Evolutionary conservation across 35 echinoderm and acorn worm genomes (phyloP), one percentile per base, ranked within the genome.

Genomic region (Apostichopus japonicus): DNA sequence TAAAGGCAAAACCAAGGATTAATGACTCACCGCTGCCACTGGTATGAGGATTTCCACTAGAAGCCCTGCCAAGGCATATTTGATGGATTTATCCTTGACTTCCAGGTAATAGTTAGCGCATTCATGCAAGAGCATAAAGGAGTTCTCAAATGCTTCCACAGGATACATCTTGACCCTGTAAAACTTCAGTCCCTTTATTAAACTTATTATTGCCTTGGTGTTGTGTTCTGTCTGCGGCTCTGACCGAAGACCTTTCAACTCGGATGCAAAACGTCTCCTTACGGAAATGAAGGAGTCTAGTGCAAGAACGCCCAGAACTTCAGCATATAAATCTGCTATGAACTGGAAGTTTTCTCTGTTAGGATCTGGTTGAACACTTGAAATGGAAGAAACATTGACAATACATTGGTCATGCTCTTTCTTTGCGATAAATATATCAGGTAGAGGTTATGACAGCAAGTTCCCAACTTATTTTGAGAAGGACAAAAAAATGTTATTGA

Each of bases 161-260:
- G 97, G 95, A 59, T 94, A 95, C 95, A 96, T 96, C 77, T 96
- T 96, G 10, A 99, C 97, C 6, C 97, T 79, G 90, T 99, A 99
- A 91, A 99, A 99, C 86, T 99, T 99, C 81, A 99, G 90, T 6
- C 97, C 97, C 97, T 96, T 96, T 56, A 99, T 96, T 5, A 99
- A 77, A 83, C 97, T 99, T 56, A 99, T 95, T 75, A 99, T 99
- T 23, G 95, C 91, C 80, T 99, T 95, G 52, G 93, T 95, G 56
- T 95, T 96, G 27, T 96, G 91, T 22, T 96, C 97, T 22, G 94
- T 99, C 78, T 96, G 95, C 6, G 97, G 97, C 67, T 98, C 97
- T 7, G 97, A 99, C 11, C 97, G 87, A 11, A 99, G 95, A 61
- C 96, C 97, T 79, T 95, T 99, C 80, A 99, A 90, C 79, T 99